Conservation (phyloP, 2,888 invertebrate genomes). For the Keiferia lycopersicella region DNA sequence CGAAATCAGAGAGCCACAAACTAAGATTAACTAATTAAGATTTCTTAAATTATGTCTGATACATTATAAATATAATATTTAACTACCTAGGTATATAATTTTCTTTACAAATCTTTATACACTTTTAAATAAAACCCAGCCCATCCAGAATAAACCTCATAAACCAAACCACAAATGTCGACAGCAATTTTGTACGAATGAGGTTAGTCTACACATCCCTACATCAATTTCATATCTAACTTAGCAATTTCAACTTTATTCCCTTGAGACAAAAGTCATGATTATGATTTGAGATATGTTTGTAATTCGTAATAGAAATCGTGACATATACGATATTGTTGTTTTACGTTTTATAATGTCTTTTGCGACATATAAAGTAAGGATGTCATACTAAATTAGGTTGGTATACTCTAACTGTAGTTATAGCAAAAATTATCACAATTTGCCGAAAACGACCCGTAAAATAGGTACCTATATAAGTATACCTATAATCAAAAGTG, state of each 20-base stretch:
- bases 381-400: not conserved
- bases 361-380: constrained; percentile 51
- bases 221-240: constrained; percentile 30
- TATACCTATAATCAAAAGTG: too few relatives aligned
- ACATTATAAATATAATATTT: too few relatives aligned
- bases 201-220: constrained; percentile 59
- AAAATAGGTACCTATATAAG: too few relatives aligned
- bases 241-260: constrained; percentile 39
- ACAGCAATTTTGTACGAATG: constrained; percentile 63
- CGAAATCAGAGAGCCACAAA: too few relatives aligned
- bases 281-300: constrained; percentile 40
- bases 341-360: constrained; percentile 41
- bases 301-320: constrained; percentile 59
- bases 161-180: constrained; percentile 57
- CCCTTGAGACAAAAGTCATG: constrained; percentile 35
- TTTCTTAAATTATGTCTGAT: too few relatives aligned
- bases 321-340: constrained; percentile 48
- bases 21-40: too few relatives aligned
- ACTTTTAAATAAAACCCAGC: not conserved
- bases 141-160: constrained; percentile 47
- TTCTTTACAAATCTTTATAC: too few relatives aligned
- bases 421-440: too few relatives aligned
- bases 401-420: too few relatives aligned
- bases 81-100: too few relatives aligned
- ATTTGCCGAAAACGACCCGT: too few relatives aligned